A percentile compares a stretch with the other conserved stretches of the same genome.
phyloP scores from a whole-genome alignment of 2,113 vertebrate species.

The Pedetes capensis region DNA sequence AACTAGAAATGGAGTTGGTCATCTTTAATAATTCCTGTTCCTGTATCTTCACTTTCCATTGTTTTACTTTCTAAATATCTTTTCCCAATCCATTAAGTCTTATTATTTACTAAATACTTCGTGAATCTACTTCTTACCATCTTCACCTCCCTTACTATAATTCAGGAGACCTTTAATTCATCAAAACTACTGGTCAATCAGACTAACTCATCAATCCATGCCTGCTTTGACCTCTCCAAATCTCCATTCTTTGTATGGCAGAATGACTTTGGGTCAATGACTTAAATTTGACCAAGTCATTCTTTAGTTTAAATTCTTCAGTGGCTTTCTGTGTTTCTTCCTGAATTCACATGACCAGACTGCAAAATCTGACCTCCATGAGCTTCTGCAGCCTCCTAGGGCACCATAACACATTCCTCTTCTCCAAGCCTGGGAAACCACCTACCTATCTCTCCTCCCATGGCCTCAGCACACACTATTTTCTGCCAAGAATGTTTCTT shows the following conservation, averaged over 20 bases:
- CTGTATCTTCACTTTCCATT: neutral
- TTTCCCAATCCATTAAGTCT: neutral
- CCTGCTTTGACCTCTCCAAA: neutral
- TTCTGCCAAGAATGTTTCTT: neutral
- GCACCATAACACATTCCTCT: neutral
- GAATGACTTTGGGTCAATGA: neutral
- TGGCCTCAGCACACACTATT: neutral
- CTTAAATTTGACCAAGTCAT: neutral
- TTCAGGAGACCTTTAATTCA: neutral
- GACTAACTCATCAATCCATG: neutral
- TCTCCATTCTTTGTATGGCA: neutral
- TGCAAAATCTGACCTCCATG: too few relatives aligned
- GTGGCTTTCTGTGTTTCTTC: neutral
- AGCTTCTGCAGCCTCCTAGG: neutral
- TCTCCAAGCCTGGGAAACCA: neutral
- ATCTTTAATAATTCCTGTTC: neutral
- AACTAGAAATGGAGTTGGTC: too few relatives aligned
- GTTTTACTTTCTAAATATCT: neutral
- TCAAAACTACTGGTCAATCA: neutral
- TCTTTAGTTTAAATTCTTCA: neutral
- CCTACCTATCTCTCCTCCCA: neutral
- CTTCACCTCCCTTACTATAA: neutral
- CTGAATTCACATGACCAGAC: neutral
- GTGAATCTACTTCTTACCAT: neutral
- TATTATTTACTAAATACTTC: neutral